phyloP scores from a whole-genome alignment of 30 jellyfish, hydroid and myxozoan species.

The Hydractinia echinata region DNA sequence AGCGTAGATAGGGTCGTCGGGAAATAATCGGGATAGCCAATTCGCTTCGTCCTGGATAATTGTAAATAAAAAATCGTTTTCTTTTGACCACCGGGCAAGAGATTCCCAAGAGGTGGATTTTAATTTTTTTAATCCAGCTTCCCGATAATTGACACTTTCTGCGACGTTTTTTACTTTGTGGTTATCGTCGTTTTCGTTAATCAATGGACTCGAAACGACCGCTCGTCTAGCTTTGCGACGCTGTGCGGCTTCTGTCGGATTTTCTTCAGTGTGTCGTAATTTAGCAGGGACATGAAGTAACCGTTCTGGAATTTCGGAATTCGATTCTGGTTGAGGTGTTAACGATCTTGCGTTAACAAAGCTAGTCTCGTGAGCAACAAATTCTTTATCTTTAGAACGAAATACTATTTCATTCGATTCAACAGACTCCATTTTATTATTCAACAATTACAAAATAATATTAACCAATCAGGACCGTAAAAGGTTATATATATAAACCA shows the following conservation, averaged over 20 bases:
- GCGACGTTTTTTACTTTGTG: conserved; percentile 15
- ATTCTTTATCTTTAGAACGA: conserved; percentile 5
- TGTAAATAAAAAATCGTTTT: conserved; percentile 90
- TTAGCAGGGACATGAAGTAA: neutral
- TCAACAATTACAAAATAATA: too few species aligned
- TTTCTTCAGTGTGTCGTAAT: conserved; percentile 30
- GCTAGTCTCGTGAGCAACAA: conserved; percentile 5
- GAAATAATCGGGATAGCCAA: conserved; percentile 82
- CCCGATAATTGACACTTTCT: conserved; percentile 21
- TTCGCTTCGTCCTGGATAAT: conserved; percentile 95
- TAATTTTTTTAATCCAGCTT: conserved; percentile 46
- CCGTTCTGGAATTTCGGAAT: neutral
- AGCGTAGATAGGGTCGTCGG: conserved; percentile 85
- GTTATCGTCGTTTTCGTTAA: neutral
- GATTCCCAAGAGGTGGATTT: conserved; percentile 86
- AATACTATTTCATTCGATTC: neutral
- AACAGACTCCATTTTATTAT: neutral
- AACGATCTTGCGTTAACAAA: conserved; percentile 6
- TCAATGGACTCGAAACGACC: conserved; percentile 20
- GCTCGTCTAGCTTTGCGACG: conserved; percentile 25
- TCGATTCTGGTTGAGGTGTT: neutral
- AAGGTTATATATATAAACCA: too few species aligned
- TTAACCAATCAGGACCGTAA: too few species aligned
- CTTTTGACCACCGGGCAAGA: conserved; percentile 96
- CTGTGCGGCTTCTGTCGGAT: conserved; percentile 14